Percentiles rank a stretch among this genome's conserved stretches.
phyloP scores from a whole-genome alignment of 1,140 invertebrate genomes.

The Oscheius sp. region DNA sequence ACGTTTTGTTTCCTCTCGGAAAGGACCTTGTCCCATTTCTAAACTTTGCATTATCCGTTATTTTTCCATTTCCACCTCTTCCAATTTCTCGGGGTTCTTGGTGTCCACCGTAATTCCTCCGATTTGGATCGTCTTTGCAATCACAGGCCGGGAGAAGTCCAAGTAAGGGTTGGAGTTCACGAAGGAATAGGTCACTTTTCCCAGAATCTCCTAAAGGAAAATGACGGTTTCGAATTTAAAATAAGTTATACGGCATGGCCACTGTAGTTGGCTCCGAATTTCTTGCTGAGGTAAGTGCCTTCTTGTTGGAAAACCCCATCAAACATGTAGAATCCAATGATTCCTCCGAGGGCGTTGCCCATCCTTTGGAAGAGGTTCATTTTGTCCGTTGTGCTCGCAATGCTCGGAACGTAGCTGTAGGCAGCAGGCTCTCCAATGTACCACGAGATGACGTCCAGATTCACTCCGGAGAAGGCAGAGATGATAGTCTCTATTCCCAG shows the following conservation, averaged over 20 bases:
- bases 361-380: not conserved
- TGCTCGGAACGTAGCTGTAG: constrained; percentile 10
- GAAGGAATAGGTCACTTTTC: constrained; percentile 10
- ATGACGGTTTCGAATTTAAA: not conserved
- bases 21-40: constrained; percentile 35
- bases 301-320: not conserved
- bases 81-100: not conserved
- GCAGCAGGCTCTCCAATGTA: constrained; percentile 1
- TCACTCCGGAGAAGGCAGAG: not conserved
- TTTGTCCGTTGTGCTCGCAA: not conserved
- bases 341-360: not conserved
- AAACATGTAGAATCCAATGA: constrained; percentile 2
- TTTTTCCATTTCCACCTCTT: not conserved
- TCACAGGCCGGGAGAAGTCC: constrained; percentile 28
- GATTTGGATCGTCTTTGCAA: constrained; percentile 26
- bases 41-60: not conserved
- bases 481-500: not conserved
- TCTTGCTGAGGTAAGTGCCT: not conserved
- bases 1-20: constrained; percentile 25
- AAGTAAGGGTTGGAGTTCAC: constrained; percentile 23
- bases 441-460: constrained; percentile 1
- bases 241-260: not conserved
- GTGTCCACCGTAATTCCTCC: constrained; percentile 22
- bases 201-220: constrained; percentile 17
- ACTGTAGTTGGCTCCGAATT: not conserved